phyloP scores from a whole-genome alignment of 2,888 invertebrate species.

The Trichogramma evanescens region DNA sequence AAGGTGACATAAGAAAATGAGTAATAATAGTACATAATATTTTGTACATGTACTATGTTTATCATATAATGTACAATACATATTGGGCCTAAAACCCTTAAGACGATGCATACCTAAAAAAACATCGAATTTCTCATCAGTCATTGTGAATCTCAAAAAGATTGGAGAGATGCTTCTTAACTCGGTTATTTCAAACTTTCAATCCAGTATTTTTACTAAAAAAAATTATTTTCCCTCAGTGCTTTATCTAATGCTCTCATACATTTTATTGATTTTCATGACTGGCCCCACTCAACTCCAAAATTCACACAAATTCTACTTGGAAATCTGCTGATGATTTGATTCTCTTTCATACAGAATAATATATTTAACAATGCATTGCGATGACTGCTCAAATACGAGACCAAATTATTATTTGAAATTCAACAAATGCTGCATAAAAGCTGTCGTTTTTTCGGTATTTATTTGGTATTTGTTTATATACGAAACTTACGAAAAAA shows the following conservation, averaged over 20 bases:
- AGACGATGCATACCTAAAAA: conserved; percentile 43
- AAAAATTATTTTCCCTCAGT: conserved; percentile 10
- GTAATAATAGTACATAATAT: conserved; percentile 41
- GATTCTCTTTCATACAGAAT: conserved; percentile 10
- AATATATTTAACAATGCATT: conserved; percentile 14
- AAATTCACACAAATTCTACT: conserved; percentile 17
- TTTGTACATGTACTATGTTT: conserved; percentile 36
- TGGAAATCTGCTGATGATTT: conserved; percentile 15
- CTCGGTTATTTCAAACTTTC: conserved; percentile 15
- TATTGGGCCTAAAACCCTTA: conserved; percentile 41
- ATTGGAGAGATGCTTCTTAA: conserved; percentile 17
- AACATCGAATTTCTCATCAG: conserved; percentile 38
- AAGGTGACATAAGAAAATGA: conserved; percentile 47
- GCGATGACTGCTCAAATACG: conserved; percentile 18
- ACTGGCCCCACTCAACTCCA: conserved; percentile 22
- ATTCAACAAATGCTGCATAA: too few relatives aligned
- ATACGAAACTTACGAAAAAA: too few relatives aligned
- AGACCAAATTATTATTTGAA: conserved; percentile 1
- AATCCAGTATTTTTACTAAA: conserved; percentile 10
- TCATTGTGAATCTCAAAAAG: conserved; percentile 32
- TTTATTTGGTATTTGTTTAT: too few relatives aligned
- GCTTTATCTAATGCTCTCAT: conserved; percentile 1
- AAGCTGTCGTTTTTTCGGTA: too few relatives aligned
- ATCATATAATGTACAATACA: conserved; percentile 47
- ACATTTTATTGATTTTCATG: conserved; percentile 3